Evolutionary conservation across 2,888 invertebrate genomes (phyloP), one percentile per base, ranked within the genome.

Genomic region (Dynastes hyllus): DNA sequence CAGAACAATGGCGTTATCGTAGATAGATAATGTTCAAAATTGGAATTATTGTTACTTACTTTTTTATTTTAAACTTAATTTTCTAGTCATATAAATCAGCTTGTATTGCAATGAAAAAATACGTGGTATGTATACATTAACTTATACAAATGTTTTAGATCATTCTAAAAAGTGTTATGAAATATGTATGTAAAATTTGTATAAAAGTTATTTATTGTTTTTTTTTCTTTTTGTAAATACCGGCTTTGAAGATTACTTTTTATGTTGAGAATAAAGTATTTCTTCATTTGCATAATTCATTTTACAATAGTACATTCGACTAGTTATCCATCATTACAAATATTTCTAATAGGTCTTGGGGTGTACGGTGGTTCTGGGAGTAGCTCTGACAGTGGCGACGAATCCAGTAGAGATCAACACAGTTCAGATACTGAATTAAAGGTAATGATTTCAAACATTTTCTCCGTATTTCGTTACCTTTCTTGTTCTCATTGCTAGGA

Each of bases 341-440:
- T 71, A 37, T 78, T 78, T 77, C 79, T 79, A 78, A 81, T 86
- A 95, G 96, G 96, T 87, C 92, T 96, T 91, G 96, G 95, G 87
- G 95, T 94, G 84, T 96, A 96, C 89, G 95, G 93, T 86, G 94
- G 93, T 83, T 92, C 92, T 79, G 93, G 89, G 76, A 93, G 92
- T 76, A 93, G 91, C 82, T 91, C 91, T 81, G 90, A 87, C 13
- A 90, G 89, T 61, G 87, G 91, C 78, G 89, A 93, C 1, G 88
- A 89, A 51, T 89, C 83, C 8, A 80, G 83, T 22, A 82, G 82
- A 66, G 81, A 82, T 13, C 78, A 79, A 40, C 77, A 82, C 22
- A 92, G 93, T 84, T 92, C 94, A 50, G 95, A 95, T 85, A 92
- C 93, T 77, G 95, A 96, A 86, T 89, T 96, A 32, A 94, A 93